Conservation (phyloP, 2,113 vertebrate genomes). For the Leucoraja erinaceus region DNA sequence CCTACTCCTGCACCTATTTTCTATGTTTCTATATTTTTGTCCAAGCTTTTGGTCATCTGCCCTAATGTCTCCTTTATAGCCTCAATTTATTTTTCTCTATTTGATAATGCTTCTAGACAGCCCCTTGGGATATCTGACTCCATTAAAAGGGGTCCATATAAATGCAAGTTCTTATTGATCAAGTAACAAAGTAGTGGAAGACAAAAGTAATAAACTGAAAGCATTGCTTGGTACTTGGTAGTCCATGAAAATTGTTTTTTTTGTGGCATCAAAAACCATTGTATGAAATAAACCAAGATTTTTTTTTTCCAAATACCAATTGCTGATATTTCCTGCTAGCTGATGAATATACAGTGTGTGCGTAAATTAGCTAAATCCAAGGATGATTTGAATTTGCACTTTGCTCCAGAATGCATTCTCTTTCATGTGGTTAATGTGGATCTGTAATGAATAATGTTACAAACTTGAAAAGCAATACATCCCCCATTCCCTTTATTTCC, state of each 20-base stretch:
- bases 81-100: too few relatives aligned
- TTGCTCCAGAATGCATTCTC: not conserved
- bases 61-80: too few relatives aligned
- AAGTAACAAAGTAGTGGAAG: not conserved
- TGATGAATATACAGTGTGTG: not conserved
- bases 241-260: not conserved
- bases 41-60: too few relatives aligned
- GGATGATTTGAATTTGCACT: not conserved
- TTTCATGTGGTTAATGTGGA: slow-evolving; percentile 6
- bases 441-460: slow-evolving; percentile 2
- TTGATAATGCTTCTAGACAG: too few relatives aligned
- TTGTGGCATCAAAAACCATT: not conserved
- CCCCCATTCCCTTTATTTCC: not conserved
- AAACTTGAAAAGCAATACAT: slow-evolving; percentile 16
- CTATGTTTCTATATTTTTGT: too few relatives aligned
- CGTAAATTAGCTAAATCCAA: not conserved
- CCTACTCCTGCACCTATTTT: too few relatives aligned
- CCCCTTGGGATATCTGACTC: too few relatives aligned
- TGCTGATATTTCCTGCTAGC: not conserved
- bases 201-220: not conserved
- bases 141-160: too few relatives aligned
- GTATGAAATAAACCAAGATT: not conserved
- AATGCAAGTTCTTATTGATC: not conserved
- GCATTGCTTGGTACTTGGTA: not conserved
- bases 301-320: too few relatives aligned